phyloP scores from a whole-genome alignment of 2,113 vertebrate species.

The Brienomyrus longianalis region DNA sequence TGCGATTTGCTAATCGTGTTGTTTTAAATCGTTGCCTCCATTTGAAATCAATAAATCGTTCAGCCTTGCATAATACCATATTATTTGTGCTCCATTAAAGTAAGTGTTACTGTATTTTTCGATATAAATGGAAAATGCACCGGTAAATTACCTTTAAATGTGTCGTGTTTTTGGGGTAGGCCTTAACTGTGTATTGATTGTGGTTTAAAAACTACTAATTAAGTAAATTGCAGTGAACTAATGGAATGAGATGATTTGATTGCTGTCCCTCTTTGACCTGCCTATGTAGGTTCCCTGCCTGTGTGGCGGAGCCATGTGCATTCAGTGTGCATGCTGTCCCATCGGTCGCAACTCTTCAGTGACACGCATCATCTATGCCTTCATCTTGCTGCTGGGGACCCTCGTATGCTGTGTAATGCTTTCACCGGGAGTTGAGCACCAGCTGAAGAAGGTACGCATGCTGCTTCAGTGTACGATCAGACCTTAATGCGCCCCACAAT shows the following conservation, averaged over 20 bases:
- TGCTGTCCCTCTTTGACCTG: background rate
- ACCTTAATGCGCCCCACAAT: background rate
- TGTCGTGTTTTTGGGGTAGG: background rate
- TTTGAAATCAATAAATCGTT: too few species aligned
- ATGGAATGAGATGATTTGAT: background rate
- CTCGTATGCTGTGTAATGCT: constrained; percentile 75
- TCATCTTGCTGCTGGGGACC: constrained; percentile 75
- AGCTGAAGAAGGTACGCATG: constrained; percentile 74
- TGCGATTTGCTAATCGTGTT: too few species aligned
- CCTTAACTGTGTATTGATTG: background rate
- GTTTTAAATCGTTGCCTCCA: too few species aligned
- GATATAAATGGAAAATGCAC: background rate
- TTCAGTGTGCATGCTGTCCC: constrained; percentile 78
- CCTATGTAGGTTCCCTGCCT: constrained; percentile 72
- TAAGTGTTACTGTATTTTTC: background rate
- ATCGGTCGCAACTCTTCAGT: constrained; percentile 75
- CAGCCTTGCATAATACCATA: background rate
- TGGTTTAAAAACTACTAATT: background rate
- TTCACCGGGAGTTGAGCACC: constrained; percentile 66
- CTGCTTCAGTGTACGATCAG: background rate
- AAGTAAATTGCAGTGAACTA: background rate
- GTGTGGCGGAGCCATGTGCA: constrained; percentile 74
- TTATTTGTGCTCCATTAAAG: background rate
- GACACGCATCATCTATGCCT: constrained; percentile 81
- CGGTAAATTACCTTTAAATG: background rate